Evolutionary conservation across 2,797 vertebrate species (phyloP), one percentile per base, ranked within the genome.

Genomic region (Hydrolagus colliei): DNA sequence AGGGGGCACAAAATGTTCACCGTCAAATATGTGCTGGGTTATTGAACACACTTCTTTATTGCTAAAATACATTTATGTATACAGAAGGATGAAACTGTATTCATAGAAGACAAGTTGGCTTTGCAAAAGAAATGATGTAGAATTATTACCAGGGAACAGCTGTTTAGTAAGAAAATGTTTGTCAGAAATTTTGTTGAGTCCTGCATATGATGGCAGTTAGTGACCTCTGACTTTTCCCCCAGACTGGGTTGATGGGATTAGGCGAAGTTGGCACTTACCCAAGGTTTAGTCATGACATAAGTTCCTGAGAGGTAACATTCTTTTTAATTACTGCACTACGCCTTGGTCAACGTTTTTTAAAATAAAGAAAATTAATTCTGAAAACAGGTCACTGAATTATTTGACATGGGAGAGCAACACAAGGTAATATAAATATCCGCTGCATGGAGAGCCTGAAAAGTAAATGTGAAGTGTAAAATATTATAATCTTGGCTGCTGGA

Each of bases 301-400:
- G 93, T 91, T 91, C 89, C 90, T 89, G 92, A 93, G 93, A 93
- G 93, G 95, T 95, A 95, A 95, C 94, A 94, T 92, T 91, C 90
- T 92, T 95, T 96, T 96, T 94, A 96, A 95, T 96, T 94, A 94
- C 93, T 91, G 91, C 90, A 89, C 93, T 92, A 92, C 90, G 93
- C 91, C 91, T 93, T 93, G 91, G 91, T 93, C 93, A 92, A 92
- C 93, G 92, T 92, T 93, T 91, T 91, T 79, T 88, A 52, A 52
- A 52, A 52, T 3, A 52, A 52, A 52, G 16, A 41, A 84, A 86
- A 88, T 86, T 91, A 93, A 91, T 93, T 92, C 89, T 92, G 88
- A 89, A 88, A 87, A 90, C 87, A 89, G 90, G 92, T 91, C 88
- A 91, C 90, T 86, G 86, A 89, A 87, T 90, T 91, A 91, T 89